phyloP scores from a whole-genome alignment of 2,113 vertebrate species.

The Eulemur macaco region DNA sequence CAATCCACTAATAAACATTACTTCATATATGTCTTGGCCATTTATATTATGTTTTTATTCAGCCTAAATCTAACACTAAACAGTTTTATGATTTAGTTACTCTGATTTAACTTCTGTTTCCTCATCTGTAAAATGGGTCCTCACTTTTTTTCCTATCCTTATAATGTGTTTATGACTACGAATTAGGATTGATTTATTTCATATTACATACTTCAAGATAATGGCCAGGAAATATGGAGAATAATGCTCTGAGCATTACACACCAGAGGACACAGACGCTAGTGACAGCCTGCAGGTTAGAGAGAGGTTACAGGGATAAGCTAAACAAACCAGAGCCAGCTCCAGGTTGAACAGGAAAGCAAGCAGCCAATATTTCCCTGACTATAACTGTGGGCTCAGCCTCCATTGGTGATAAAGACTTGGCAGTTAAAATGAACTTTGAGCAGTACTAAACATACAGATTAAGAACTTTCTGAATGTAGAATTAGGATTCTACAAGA shows the following conservation, averaged over 20 bases:
- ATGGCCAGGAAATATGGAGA: neutral
- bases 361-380: neutral
- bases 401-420: neutral
- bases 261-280: neutral
- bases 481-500: neutral
- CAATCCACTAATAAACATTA: neutral
- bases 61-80: neutral
- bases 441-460: neutral
- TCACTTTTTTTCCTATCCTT: neutral
- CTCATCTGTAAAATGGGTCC: neutral
- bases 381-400: neutral
- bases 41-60: neutral
- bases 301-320: neutral
- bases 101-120: neutral
- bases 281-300: neutral
- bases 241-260: neutral
- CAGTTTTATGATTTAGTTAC: neutral
- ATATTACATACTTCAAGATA: neutral
- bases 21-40: neutral
- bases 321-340: neutral
- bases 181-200: constrained; percentile 8
- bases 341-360: neutral
- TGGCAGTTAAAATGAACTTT: neutral
- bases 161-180: neutral
- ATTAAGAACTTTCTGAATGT: neutral